Percentiles rank a stretch among this genome's conserved stretches.
These are phyloP conservation scores for Psophia crepitans DNA, from an alignment of 2,113 vertebrate species.

Conservation along the genomic window DNA sequence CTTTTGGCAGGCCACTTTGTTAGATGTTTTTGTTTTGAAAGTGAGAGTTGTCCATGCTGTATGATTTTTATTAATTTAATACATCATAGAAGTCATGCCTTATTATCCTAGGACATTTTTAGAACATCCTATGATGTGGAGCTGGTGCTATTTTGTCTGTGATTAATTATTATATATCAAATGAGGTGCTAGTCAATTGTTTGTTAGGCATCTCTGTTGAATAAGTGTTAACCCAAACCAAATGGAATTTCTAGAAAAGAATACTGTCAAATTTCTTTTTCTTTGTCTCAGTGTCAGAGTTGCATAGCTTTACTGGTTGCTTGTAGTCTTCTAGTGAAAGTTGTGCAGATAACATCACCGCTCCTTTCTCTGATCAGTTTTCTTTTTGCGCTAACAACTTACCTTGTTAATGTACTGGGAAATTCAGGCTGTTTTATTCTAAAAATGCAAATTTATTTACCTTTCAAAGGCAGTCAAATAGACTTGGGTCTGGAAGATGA, in stretches of 20 bases:
- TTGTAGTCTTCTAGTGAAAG: background rate
- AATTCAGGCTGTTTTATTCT: background rate
- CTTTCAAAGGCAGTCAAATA: background rate
- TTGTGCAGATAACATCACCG: background rate
- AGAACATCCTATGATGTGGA: background rate
- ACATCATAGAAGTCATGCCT: background rate
- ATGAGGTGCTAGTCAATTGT: background rate
- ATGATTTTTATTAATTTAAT: background rate
- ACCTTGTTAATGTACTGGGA: background rate
- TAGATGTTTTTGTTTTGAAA: background rate
- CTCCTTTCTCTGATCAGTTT: background rate
- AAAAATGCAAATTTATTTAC: background rate
- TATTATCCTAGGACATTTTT: background rate
- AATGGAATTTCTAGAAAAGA: background rate
- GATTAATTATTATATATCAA: background rate
- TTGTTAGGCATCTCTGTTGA: background rate
- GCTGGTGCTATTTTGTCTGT: background rate
- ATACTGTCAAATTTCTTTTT: background rate
- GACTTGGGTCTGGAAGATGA: background rate
- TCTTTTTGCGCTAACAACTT: background rate
- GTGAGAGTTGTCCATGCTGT: background rate
- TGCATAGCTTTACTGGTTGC: background rate
- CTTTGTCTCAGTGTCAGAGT: background rate
- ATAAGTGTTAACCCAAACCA: background rate
- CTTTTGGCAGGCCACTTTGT: background rate